Evolutionary conservation across 2,888 invertebrate species (phyloP).

Genomic region (Peribatodes rhomboidaria): DNA sequence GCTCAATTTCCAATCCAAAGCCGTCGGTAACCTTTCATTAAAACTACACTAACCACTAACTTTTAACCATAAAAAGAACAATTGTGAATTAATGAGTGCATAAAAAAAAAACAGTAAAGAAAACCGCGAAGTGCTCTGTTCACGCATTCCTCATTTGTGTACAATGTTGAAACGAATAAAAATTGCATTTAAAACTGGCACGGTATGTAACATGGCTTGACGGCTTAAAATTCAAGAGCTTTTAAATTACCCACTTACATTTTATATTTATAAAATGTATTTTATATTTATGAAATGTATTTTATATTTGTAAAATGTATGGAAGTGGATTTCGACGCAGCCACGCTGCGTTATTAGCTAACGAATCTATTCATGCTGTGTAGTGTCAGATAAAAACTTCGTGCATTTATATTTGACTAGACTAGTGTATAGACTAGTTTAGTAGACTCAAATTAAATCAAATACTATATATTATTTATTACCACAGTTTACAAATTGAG

Average conservation of each 20-base stretch:
- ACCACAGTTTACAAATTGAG: no score
- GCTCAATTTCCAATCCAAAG: no score
- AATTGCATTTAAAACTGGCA: constrained; percentile 10
- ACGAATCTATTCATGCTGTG: no score
- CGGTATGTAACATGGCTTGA: constrained; percentile 13
- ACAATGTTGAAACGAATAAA: constrained; percentile 21
- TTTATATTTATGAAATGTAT: background rate
- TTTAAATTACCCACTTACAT: constrained; percentile 14
- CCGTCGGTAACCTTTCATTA: no score
- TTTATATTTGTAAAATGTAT: background rate
- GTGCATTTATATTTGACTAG: no score
- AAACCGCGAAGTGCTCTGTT: constrained; percentile 13
- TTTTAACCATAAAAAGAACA: background rate
- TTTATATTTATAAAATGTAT: background rate
- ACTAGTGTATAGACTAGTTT: no score
- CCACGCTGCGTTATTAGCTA: no score
- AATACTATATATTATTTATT: no score
- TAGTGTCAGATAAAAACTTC: no score
- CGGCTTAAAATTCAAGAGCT: constrained; percentile 16
- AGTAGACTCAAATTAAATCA: no score
- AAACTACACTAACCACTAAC: background rate
- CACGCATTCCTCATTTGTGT: constrained; percentile 19
- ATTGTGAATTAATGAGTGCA: constrained; percentile 6
- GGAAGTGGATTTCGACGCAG: no score
- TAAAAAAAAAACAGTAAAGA: constrained; percentile 15